phyloP scores from a whole-genome alignment of 2,113 vertebrate genomes.

The Brachyistius frenatus region DNA sequence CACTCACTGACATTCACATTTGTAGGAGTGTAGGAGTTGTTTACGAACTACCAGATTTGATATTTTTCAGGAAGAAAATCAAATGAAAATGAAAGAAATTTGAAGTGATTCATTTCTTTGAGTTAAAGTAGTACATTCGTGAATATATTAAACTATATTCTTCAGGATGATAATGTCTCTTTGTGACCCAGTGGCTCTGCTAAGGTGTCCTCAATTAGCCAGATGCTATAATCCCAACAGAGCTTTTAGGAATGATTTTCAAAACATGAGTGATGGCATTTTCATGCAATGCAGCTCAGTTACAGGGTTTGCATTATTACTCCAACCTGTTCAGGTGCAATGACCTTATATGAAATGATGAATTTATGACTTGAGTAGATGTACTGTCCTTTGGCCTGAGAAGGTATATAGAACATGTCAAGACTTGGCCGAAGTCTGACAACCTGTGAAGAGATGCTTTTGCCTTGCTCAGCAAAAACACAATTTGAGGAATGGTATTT shows the following conservation, averaged over 20 bases:
- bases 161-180: no score
- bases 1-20: no score
- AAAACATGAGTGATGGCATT: conserved; percentile 16
- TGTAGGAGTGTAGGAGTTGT: no score
- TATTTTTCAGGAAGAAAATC: no score
- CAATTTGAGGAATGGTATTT: background rate
- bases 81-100: no score
- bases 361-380: background rate
- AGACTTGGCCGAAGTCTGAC: background rate
- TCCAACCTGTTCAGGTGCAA: conserved; percentile 10
- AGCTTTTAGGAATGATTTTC: conserved; percentile 36
- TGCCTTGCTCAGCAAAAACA: background rate
- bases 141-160: no score
- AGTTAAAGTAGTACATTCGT: no score
- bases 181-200: conserved; percentile 17
- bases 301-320: background rate
- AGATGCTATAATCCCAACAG: conserved; percentile 24
- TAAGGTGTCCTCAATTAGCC: conserved; percentile 30
- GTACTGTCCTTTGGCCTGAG: background rate
- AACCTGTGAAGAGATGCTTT: background rate
- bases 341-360: conserved; percentile 27
- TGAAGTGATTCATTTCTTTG: no score
- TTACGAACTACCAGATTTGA: no score
- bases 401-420: no score
- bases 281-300: background rate